A percentile compares a stretch with the other conserved stretches of the same genome.
phyloP scores from a whole-genome alignment of 2,888 invertebrate species.

The Dryobotodes eremita region DNA sequence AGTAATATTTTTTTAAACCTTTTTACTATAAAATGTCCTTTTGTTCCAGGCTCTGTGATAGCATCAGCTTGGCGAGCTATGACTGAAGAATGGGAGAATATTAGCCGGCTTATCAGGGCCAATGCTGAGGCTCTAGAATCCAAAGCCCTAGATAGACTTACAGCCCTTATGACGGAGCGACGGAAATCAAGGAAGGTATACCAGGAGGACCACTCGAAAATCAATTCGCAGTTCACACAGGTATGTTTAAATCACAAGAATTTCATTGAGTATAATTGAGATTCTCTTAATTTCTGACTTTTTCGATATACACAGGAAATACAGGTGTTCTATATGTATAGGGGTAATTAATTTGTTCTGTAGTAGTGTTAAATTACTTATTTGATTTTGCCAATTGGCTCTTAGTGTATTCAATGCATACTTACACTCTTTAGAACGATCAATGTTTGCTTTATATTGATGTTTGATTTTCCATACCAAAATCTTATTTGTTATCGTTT shows the following conservation, averaged over 20 bases:
- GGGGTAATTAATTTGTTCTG: not conserved
- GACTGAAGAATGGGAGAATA: conserved; percentile 97
- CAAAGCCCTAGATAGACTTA: conserved; percentile 95
- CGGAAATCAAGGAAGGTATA: conserved; percentile 96
- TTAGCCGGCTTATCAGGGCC: conserved; percentile 94
- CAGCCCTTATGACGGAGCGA: conserved; percentile 95
- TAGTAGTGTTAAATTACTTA: not conserved
- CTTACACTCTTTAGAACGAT: not conserved
- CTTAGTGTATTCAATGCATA: not conserved
- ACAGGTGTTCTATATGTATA: not conserved
- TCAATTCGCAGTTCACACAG: conserved; percentile 95
- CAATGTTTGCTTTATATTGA: not conserved
- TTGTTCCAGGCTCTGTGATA: conserved; percentile 91
- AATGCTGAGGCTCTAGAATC: conserved; percentile 97
- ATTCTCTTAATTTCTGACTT: not conserved
- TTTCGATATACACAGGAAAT: not conserved
- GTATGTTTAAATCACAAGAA: conserved; percentile 78
- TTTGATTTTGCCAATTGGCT: conserved; percentile 5
- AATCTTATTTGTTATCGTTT: not conserved
- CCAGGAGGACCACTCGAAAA: conserved; percentile 96
- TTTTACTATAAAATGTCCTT: not conserved
- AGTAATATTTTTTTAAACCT: not conserved
- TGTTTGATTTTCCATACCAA: not conserved
- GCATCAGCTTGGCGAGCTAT: conserved; percentile 95
- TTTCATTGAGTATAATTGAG: not conserved